Base-by-base conservation (phyloP, 2,113 vertebrate species). In the Triplophysa siluroides region DNA sequence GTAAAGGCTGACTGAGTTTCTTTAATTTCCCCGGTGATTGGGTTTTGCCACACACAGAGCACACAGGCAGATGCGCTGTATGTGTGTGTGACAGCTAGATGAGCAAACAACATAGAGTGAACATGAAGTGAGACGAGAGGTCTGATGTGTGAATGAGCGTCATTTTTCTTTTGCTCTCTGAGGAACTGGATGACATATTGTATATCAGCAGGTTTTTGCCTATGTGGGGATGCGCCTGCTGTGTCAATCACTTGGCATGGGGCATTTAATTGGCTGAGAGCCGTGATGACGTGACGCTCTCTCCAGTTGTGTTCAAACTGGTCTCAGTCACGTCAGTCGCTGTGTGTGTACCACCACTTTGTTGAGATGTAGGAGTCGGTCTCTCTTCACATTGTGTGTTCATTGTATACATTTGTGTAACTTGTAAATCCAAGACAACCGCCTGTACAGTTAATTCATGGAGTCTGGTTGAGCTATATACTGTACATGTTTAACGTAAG, bases 151-250 rank as follows among this genome's bases (percentile, higher is more conserved):
- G 87, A 91, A 89, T 91, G 90, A 90, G 88, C 88, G 87, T 33
- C 83, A 82, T 90, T 91, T 91, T 90, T 90, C 87, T 83, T 77
- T 14, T 9, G 60, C 81, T 33, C 87, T 67, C 86, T 58, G 83
- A 90, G 89, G 85, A 87, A 85, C 80, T 86, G 89, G 87, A 88
- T 84, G 91, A 86, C 92, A 93, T 92, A 90, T 90, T 92, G 92
- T 86, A 86, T 86, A 91, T 87, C 91, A 92, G 91, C 91, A 88
- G 90, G 91, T 91, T 90, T 82, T 84, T 79, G 86, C 84, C 88
- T 88, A 85, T 87, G 16, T 85, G 83, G 84, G 86, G 86, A 84
- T 82, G 83, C 80, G 85, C 86, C 84, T 74, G 83, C 83, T 86
- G 85, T 62, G 67, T 79, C 76, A 81, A 77, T 87, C 85, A 71